Evolutionary conservation across 2,888 invertebrate species (phyloP), one percentile per base, ranked within the genome.

Genomic region (Diogma glabrata): DNA sequence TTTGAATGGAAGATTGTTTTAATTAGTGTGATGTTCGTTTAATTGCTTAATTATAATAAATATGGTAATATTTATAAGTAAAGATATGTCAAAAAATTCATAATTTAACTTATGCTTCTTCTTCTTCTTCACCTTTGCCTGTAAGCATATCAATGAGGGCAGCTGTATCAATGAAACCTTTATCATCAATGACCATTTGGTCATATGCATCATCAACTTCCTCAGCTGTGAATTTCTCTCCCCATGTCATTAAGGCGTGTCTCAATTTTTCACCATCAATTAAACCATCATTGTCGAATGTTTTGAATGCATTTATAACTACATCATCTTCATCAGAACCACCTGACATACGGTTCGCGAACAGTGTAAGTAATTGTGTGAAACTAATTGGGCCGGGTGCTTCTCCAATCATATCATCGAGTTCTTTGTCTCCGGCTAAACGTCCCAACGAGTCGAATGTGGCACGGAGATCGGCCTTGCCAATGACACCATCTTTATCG

Each of bases 311-410:
- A 70, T 82, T 84, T 72, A 87, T 82, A 71, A 93, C 89, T 64
- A 89, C 88, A 60, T 87, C 90, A 67, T 94, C 93, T 61, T 92
- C 91, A 72, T 93, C 93, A 62, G 82, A 77, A 67, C 84, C 84
- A 67, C 86, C 84, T 60, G 88, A 87, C 87, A 92, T 91, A 69
- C 92, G 85, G 74, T 79, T 82, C 67, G 90, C 92, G 77, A 93
- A 93, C 64, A 93, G 79, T 66, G 86, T 87, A 67, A 93, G 78
- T 70, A 92, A 78, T 75, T 92, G 92, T 63, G 93, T 93, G 81
- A 93, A 93, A 79, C 92, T 93, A 75, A 93, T 85, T 69, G 92
- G 92, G 66, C 88, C 92, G 61, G 87, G 76, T 60, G 90, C 86
- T 76, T 93, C 88, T 67, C 77, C 73, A 64, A 88, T 76, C 92